Base-by-base conservation (phyloP, 2,113 vertebrate species). In the Castor canadensis region DNA sequence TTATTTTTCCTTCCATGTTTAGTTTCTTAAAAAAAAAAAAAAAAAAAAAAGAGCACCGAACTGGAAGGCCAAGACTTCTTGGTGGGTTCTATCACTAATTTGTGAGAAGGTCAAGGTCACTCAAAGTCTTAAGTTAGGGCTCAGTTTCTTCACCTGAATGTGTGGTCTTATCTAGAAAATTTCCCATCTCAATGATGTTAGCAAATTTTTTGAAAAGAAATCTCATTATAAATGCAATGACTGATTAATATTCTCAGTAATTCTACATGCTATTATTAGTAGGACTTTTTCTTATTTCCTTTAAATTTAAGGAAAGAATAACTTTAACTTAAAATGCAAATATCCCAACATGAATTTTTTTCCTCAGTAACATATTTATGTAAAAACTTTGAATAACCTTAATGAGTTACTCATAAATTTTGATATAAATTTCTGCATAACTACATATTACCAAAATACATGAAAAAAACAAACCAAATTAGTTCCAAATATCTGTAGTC, bases 401-500 rank as follows among this genome's bases (percentile, higher is more conserved):
- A 58, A 62, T 79, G 49, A 86, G 30, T 54, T 94, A 93, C 40
- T 86, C 93, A 89, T 6, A 43, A 52, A 76, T 77, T 90, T 80
- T 76, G 19, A 72, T 76, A 49, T n/a, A 15, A 52, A 10, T 76
- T 87, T 94, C 81, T 88, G 40, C 26, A 66, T 80, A 80, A 56
- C 75, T 81, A 93, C 45, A 54, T 64, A 56, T 77, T 38, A 93
- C 19, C 67, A 88, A 83, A 96, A 81, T 67, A 67, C 49, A 95
- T 10, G 7, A 30, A 83, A 52, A 95, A 95, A 49, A 47, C 26
- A 89, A 96, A 64, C 12, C 47, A 54, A 80, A 91, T 86, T 71
- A 88, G 49, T 71, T 32, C 24, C 56, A 89, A 92, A 49, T 85
- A 94, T 54, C 81, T 76, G 15, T 62, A 91, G 93, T 93, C 93